Evolutionary conservation across 2,113 vertebrate species (phyloP).

Genomic region (Bambusicola thoracicus): DNA sequence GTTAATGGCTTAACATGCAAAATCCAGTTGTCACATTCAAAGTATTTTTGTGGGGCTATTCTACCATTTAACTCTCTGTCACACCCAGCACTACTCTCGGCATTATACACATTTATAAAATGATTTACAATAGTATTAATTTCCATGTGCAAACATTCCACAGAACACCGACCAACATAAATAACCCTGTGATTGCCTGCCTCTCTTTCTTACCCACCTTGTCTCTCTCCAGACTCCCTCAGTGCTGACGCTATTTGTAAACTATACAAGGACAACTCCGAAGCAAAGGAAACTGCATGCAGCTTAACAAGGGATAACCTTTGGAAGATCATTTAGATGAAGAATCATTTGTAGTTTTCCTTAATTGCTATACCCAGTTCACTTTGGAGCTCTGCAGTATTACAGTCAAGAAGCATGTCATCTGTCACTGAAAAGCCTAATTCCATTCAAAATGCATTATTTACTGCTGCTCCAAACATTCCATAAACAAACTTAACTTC

Average conservation of each 20-base stretch:
- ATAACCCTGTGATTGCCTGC: neutral
- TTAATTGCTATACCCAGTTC: neutral
- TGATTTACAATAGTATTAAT: neutral
- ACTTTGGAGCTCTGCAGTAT: neutral
- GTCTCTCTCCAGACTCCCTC: neutral
- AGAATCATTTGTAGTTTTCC: neutral
- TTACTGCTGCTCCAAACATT: neutral
- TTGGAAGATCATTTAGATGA: slow-evolving; percentile 34
- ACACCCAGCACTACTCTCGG: neutral
- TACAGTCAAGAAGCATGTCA: neutral
- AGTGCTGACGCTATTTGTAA: neutral
- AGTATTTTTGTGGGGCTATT: neutral
- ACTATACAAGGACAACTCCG: neutral
- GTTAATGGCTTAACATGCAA: neutral
- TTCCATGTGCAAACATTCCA: neutral
- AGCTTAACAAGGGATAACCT: slow-evolving; percentile 21
- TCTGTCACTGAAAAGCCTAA: neutral
- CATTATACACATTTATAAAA: neutral
- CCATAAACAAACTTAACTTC: neutral
- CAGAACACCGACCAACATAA: neutral
- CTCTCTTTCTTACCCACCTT: neutral
- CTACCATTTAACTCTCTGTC: slow-evolving; percentile 3
- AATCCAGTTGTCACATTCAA: neutral
- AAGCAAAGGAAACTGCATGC: neutral
- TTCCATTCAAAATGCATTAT: neutral